phyloP scores from a whole-genome alignment of 2,888 invertebrate species.

The Acrobasis suavella region DNA sequence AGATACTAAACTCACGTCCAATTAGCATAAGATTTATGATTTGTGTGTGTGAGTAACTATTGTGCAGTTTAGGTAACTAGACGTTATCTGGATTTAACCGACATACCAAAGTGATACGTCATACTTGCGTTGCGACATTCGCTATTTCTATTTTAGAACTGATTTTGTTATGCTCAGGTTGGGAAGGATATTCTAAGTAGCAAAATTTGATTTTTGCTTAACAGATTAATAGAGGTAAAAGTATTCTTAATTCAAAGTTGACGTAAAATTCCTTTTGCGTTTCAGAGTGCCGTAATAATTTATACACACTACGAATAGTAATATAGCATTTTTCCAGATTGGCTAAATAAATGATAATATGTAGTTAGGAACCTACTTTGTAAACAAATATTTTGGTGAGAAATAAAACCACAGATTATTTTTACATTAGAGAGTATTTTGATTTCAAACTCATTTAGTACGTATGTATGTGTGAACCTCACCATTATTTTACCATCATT shows the following conservation, averaged over 20 bases:
- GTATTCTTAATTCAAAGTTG: too few species aligned
- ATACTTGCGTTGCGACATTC: slow-evolving; percentile 3
- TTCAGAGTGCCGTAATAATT: too few species aligned
- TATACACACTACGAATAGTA: too few species aligned
- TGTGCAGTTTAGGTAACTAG: slow-evolving; percentile 9
- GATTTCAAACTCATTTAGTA: background rate
- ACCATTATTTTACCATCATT: slow-evolving; percentile 13
- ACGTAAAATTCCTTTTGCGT: too few species aligned
- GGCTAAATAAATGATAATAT: too few species aligned
- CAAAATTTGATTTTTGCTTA: too few species aligned
- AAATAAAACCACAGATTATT: slow-evolving; percentile 1
- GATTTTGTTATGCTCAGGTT: background rate
- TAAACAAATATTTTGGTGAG: background rate
- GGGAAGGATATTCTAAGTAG: background rate
- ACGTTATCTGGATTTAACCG: slow-evolving; percentile 2
- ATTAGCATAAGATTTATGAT: slow-evolving; percentile 16
- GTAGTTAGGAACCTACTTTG: background rate
- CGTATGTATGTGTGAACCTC: background rate
- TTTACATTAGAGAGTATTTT: slow-evolving; percentile 2
- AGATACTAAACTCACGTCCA: slow-evolving; percentile 16
- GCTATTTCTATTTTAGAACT: background rate
- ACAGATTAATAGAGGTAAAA: too few species aligned
- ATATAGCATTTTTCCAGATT: too few species aligned
- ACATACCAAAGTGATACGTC: slow-evolving; percentile 1
- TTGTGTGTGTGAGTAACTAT: slow-evolving; percentile 15